Percentiles rank a stretch among this genome's conserved stretches.
Evolutionary conservation across 1,140 invertebrate genomes (phyloP).

Genomic region (Oreohelix idahoensis): DNA sequence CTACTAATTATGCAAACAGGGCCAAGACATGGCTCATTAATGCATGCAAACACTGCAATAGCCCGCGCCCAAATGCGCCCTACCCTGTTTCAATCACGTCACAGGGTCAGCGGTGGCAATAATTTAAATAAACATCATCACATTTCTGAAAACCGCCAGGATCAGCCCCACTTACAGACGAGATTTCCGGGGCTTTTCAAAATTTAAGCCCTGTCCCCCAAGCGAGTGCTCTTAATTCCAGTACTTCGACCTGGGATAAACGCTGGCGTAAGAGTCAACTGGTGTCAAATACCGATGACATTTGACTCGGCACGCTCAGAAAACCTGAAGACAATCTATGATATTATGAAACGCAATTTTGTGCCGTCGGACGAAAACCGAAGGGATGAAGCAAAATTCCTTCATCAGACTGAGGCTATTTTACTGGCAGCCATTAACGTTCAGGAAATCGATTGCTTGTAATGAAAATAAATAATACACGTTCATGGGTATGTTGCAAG

Average conservation of each 20-base stretch:
- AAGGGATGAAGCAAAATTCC: too few relatives aligned
- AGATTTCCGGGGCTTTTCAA: background rate
- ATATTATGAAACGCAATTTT: background rate
- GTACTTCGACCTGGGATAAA: background rate
- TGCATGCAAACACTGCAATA: background rate
- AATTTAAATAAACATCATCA: slow-evolving; percentile 7
- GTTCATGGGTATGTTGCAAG: too few relatives aligned
- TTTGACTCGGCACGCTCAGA: background rate
- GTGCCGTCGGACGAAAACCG: background rate
- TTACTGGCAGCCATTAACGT: too few relatives aligned
- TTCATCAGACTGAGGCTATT: too few relatives aligned
- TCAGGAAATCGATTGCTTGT: too few relatives aligned
- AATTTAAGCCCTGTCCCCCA: background rate
- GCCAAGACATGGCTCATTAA: background rate
- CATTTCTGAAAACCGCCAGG: background rate
- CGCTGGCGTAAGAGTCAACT: background rate
- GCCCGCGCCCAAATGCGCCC: background rate
- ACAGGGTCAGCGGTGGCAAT: background rate
- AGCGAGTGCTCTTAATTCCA: background rate
- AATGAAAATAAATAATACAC: too few relatives aligned
- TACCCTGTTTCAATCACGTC: background rate
- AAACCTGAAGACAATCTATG: background rate
- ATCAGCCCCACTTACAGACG: background rate
- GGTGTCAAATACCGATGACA: background rate
- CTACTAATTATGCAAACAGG: slow-evolving; percentile 13